Conservation (phyloP, 2,888 invertebrate genomes). For the Myopa tessellatipennis region DNA sequence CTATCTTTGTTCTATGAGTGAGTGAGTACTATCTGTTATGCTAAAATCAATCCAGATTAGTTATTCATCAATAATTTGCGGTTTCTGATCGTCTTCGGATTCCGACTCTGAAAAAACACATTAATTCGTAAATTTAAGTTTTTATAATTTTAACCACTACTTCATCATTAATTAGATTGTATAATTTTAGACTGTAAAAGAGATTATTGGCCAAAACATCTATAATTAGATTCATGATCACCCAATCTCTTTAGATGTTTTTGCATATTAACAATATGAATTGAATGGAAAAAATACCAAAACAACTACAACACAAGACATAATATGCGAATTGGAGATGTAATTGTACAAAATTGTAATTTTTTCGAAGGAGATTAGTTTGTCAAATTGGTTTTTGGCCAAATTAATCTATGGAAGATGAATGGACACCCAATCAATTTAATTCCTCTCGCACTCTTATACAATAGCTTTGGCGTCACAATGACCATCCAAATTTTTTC, state of each 20-base stretch:
- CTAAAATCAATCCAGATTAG: conserved; percentile 39
- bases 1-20: conserved; percentile 37
- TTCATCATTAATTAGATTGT: not conserved
- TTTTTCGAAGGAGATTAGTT: not conserved
- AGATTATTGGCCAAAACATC: conserved; percentile 13
- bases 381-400: conserved; percentile 42
- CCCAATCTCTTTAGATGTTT: not conserved
- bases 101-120: conserved; percentile 63
- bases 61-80: conserved; percentile 57
- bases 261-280: too few species aligned
- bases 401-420: conserved; percentile 49
- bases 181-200: not conserved
- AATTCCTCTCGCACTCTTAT: conserved; percentile 38
- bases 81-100: conserved; percentile 67
- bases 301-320: not conserved
- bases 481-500: conserved; percentile 45
- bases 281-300: too few species aligned
- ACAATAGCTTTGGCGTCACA: conserved; percentile 44
- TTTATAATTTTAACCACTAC: not conserved
- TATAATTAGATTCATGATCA: conserved; percentile 5
- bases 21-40: too few species aligned
- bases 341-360: not conserved
- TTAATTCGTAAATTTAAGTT: not conserved
- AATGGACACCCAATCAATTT: conserved; percentile 58
- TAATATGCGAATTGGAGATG: not conserved